Percentiles rank a stretch among this genome's conserved stretches.
phyloP scores from a whole-genome alignment of 2,113 vertebrate species.

The Limnothrissa miodon region DNA sequence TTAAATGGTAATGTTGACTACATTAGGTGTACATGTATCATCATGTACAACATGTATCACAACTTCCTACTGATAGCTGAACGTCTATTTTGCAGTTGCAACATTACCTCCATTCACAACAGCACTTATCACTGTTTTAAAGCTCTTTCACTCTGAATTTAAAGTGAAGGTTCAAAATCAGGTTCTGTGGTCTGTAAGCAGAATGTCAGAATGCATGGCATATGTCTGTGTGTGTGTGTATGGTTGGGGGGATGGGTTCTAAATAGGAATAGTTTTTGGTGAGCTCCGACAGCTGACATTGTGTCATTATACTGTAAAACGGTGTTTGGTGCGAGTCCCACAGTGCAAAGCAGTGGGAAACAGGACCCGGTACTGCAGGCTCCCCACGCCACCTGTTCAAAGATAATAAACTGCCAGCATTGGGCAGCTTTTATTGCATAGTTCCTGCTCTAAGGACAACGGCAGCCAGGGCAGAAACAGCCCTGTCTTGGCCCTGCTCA shows the following conservation, averaged over 20 bases:
- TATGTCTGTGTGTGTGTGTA: not conserved
- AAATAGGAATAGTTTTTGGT: conserved; percentile 7
- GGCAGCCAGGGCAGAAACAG: conserved; percentile 35
- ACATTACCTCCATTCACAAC: not conserved
- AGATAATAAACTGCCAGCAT: conserved; percentile 74
- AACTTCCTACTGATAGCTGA: not conserved
- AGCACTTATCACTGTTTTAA: not conserved
- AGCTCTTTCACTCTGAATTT: not conserved
- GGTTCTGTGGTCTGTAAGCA: not conserved
- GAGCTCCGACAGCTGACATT: not conserved
- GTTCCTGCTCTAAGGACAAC: conserved; percentile 59
- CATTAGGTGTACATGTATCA: not conserved
- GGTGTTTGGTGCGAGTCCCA: conserved; percentile 46
- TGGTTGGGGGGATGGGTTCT: not conserved
- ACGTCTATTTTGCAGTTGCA: not conserved
- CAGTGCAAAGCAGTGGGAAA: conserved; percentile 43
- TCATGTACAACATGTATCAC: not conserved
- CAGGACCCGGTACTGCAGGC: conserved; percentile 47
- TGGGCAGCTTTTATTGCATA: conserved; percentile 63
- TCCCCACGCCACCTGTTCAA: conserved; percentile 70
- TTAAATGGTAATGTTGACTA: not conserved
- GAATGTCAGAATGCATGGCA: not conserved
- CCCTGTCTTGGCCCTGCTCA: conserved; percentile 49
- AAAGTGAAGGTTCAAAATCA: not conserved
- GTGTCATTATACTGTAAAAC: conserved; percentile 54